These are phyloP conservation scores for Neoseiulus cucumeris DNA, from an alignment of 1,140 invertebrate genomes.

Conservation along the genomic window DNA sequence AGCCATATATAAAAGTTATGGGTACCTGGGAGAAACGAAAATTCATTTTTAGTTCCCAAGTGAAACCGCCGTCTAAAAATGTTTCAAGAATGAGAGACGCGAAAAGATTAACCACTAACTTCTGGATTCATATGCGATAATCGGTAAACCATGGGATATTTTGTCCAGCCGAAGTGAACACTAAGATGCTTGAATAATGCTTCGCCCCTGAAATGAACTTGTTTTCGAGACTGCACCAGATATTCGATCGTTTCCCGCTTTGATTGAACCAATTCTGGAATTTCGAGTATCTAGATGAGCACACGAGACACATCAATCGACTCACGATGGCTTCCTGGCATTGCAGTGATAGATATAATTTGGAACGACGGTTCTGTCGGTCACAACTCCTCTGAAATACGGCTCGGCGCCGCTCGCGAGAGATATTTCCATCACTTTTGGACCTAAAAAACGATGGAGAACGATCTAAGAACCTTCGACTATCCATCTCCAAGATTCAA, in stretches of 20 bases:
- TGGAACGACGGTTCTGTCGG: slow-evolving; percentile 45
- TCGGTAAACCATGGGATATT: slow-evolving; percentile 71
- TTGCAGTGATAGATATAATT: slow-evolving; percentile 95
- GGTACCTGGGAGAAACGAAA: slow-evolving; percentile 37
- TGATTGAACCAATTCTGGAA: too few species aligned
- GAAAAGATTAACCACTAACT: too few species aligned
- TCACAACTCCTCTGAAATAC: slow-evolving; percentile 51
- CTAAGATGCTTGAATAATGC: slow-evolving; percentile 79
- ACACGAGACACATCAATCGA: background rate
- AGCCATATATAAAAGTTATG: slow-evolving; percentile 75
- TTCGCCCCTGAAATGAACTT: slow-evolving; percentile 43
- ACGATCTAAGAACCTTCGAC: too few species aligned
- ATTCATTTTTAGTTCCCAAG: background rate
- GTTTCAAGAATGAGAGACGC: too few species aligned
- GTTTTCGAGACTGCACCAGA: too few species aligned
- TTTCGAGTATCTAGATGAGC: too few species aligned
- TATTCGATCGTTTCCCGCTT: too few species aligned
- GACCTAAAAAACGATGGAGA: slow-evolving; percentile 27
- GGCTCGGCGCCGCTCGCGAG: slow-evolving; percentile 57
- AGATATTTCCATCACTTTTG: slow-evolving; percentile 54
- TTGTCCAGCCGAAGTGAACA: slow-evolving; percentile 79
- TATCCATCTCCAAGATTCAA: too few species aligned
- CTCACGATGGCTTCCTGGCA: slow-evolving; percentile 50
- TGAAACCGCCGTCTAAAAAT: too few species aligned
- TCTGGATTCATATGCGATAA: slow-evolving; percentile 41